phyloP scores from a whole-genome alignment of 2,113 vertebrate species.

The Cnemophilus loriae region DNA sequence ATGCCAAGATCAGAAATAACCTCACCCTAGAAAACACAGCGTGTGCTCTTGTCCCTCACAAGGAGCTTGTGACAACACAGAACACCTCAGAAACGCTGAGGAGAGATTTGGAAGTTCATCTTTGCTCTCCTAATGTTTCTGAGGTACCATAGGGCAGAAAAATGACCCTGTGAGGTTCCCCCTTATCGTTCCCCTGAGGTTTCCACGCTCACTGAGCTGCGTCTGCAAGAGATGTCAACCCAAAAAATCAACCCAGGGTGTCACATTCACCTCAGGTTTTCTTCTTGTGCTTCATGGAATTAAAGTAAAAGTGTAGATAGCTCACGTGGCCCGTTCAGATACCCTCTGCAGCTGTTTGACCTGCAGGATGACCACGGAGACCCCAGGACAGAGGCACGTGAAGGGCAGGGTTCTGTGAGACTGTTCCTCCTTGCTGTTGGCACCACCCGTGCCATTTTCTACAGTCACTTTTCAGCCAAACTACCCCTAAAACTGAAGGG shows the following conservation, averaged over 20 bases:
- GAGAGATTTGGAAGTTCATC: background rate
- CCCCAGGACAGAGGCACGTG: fast-evolving
- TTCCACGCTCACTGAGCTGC: fast-evolving
- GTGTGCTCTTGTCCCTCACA: fast-evolving
- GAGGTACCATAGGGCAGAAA: background rate
- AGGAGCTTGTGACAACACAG: background rate
- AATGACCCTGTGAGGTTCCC: background rate
- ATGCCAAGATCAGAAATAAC: background rate
- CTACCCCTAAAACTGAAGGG: background rate
- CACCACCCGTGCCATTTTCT: fast-evolving
- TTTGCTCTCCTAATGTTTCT: background rate
- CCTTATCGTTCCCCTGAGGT: background rate
- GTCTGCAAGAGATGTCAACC: background rate
- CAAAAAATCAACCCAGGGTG: background rate
- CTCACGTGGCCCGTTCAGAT: fast-evolving
- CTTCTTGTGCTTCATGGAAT: background rate
- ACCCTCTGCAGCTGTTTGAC: background rate
- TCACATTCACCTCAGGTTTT: background rate
- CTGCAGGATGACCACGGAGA: background rate
- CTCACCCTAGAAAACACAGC: background rate
- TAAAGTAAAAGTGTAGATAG: fast-evolving
- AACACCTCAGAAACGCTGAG: background rate
- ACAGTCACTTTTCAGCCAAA: background rate
- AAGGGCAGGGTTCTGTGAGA: background rate
- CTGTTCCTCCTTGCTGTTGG: background rate